These are phyloP conservation scores for Sebastes miniatus DNA, from an alignment of 2,797 vertebrate genomes.

Conservation along the genomic window DNA sequence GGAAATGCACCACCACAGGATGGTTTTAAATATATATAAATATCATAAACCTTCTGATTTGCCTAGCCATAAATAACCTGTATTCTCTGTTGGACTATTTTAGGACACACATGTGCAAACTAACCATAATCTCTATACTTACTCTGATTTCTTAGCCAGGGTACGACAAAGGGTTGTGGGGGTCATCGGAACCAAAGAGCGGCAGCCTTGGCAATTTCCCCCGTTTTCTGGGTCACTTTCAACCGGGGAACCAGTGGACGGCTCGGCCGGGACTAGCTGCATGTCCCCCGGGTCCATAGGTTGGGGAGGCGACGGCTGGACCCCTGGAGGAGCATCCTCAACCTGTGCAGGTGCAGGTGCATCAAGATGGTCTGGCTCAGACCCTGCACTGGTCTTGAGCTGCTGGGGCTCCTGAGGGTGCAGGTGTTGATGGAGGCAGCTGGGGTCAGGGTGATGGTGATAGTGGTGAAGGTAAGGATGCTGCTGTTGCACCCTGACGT, in stretches of 20 bases:
- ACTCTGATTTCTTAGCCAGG: conserved; percentile 90
- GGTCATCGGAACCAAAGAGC: conserved; percentile 88
- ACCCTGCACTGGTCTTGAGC: conserved; percentile 34
- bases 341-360: conserved; percentile 68
- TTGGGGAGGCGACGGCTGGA: conserved; percentile 57
- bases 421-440: conserved; percentile 66
- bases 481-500: conserved; percentile 76
- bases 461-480: conserved; percentile 80
- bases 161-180: conserved; percentile 88
- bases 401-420: conserved; percentile 60
- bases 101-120: conserved; percentile 4
- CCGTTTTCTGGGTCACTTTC: conserved; percentile 73
- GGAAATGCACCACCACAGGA: background rate
- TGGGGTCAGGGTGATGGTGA: conserved; percentile 66
- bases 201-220: conserved; percentile 77
- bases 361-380: conserved; percentile 56
- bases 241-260: conserved; percentile 60
- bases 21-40: background rate
- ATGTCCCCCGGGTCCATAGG: conserved; percentile 77
- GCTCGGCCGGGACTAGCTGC: conserved; percentile 84
- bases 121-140: conserved; percentile 73
- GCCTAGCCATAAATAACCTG: background rate
- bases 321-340: conserved; percentile 70
- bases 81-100: background rate
- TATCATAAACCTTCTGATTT: background rate